Evolutionary conservation across 2,113 vertebrate species (phyloP).

Genomic region (Cettia cetti): DNA sequence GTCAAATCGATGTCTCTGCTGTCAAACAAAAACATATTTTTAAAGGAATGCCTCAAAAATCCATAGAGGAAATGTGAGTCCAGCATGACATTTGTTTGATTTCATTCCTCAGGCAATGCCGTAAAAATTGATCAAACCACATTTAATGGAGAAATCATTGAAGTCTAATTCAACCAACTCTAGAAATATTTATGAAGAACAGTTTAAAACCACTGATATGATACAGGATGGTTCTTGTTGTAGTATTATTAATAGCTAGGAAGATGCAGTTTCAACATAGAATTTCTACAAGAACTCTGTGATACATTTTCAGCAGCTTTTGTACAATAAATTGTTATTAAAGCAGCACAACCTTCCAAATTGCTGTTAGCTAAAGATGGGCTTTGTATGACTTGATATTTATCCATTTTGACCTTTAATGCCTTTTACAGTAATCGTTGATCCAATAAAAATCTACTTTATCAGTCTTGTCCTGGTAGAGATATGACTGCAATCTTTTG

Average conservation of each 20-base stretch:
- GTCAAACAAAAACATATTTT: constrained; percentile 47
- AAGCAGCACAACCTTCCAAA: neutral
- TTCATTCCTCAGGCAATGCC: constrained; percentile 23
- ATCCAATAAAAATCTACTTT: constrained; percentile 48
- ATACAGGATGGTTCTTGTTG: constrained; percentile 30
- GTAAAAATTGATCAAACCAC: constrained; percentile 63
- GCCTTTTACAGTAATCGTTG: constrained; percentile 48
- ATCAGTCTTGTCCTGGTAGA: neutral
- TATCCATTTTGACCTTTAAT: constrained; percentile 62
- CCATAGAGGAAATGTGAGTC: constrained; percentile 26
- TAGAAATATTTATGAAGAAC: constrained; percentile 57
- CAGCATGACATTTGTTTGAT: neutral
- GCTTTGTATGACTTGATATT: constrained; percentile 53
- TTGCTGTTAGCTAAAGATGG: constrained; percentile 18
- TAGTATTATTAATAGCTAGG: constrained; percentile 36
- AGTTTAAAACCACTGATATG: constrained; percentile 46
- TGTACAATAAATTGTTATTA: neutral
- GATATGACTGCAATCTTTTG: neutral
- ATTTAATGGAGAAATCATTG: constrained; percentile 66
- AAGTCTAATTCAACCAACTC: constrained; percentile 51
- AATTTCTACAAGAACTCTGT: neutral
- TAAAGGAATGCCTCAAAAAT: constrained; percentile 47
- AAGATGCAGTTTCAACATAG: neutral
- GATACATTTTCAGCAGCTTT: constrained; percentile 6
- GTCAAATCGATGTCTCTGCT: constrained; percentile 40